Base-by-base conservation (phyloP, 2,888 invertebrate species). In the Caenorhabditis uteleia region DNA sequence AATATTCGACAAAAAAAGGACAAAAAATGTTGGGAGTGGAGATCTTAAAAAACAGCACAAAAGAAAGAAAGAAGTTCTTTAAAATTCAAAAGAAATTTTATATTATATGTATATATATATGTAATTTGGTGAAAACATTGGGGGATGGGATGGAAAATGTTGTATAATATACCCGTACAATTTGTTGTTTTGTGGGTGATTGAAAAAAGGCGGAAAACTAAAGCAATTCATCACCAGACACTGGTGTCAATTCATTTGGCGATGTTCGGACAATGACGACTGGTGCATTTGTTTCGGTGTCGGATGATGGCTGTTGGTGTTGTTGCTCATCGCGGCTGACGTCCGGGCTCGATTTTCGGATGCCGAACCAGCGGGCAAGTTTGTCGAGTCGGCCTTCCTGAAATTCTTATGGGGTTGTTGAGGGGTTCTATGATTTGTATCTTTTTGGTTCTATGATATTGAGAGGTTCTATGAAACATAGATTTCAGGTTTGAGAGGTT, bases 181-280 rank as follows among this genome's bases (percentile, higher is more conserved):
- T n/a, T 18, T 31, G 16, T 25, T 21, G 25, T 16, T 14, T 43
- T 7, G 16, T 16, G 8, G 21, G 25, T 14, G 43, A 43, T 8
- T 14, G 12, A 14, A 33, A 34, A 25, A 34, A 34, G 34, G 6
- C 3, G 18, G 10, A 21, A 34, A 34, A 33, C 8, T 10, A 36
- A 16, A 75, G 58, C 50, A 62, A 68, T 43, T 75, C 75, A 45
- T 75, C 75, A 2, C 72, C 75, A 12, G 65, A 66, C 10, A 68
- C 74, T 14, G 75, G 75, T 14, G 75, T 75, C 51, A 75, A 50
- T 50, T 75, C 75, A 49, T 67, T 68, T 2, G 75, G 75, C 21
- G 75, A 75, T 3, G 75, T 75, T 36, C 65, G 40, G 2, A 70
- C 60, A 45, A 75, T 75, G n/a, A 53, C 62, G n/a, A 53, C 62